Conservation (phyloP, 1,140 invertebrate genomes). For the Papilio aristodemus region DNA sequence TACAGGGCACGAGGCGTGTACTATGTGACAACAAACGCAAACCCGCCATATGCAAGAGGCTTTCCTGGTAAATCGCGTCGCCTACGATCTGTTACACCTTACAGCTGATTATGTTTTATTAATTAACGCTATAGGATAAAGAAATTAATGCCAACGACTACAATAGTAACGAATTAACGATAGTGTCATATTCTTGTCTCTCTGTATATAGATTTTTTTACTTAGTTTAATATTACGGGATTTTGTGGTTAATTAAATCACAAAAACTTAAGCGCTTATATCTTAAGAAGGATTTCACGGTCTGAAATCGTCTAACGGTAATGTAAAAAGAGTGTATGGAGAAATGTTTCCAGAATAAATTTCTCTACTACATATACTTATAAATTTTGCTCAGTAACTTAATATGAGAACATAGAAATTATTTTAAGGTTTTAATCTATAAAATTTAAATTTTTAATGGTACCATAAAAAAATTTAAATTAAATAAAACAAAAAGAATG, state of each 20-base stretch:
- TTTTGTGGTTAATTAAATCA: neutral
- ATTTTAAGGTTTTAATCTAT: too few species aligned
- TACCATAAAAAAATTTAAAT: too few species aligned
- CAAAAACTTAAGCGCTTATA: too few species aligned
- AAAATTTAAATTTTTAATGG: too few species aligned
- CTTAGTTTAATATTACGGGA: neutral
- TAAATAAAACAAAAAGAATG: too few species aligned
- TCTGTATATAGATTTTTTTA: conserved; percentile 17
- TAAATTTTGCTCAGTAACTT: too few species aligned
- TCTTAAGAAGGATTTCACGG: too few species aligned
- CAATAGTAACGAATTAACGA: conserved; percentile 1
- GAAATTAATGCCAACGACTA: conserved; percentile 25
- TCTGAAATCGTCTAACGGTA: too few species aligned
- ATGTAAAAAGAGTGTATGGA: too few species aligned
- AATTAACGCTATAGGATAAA: conserved; percentile 7
- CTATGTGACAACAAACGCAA: conserved; percentile 92
- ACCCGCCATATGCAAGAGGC: conserved; percentile 90
- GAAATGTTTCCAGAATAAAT: too few species aligned
- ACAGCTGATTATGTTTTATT: conserved; percentile 51
- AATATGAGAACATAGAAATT: too few species aligned
- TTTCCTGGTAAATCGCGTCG: conserved; percentile 84
- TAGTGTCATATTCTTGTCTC: conserved; percentile 32
- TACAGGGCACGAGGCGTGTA: conserved; percentile 89
- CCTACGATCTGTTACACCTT: conserved; percentile 57
- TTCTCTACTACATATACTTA: too few species aligned